Evolutionary conservation across 2,888 invertebrate genomes (phyloP).

Genomic region (Erynnis tages): DNA sequence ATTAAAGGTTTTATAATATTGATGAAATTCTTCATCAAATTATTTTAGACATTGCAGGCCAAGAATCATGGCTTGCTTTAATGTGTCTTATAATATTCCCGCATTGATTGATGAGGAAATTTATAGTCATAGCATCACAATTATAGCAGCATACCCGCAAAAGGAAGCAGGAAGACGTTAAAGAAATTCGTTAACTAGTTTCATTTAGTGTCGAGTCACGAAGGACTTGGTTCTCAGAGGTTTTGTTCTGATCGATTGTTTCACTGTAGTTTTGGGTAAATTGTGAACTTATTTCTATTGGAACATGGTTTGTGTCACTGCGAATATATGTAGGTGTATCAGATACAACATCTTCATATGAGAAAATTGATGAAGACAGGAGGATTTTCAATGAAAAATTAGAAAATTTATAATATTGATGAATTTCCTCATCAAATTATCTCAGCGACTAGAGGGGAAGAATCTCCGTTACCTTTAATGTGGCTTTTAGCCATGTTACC

Average conservation of each 20-base stretch:
- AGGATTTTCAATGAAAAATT: too few relatives aligned
- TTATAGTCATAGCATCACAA: slow-evolving; percentile 8
- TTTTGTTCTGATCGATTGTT: too few relatives aligned
- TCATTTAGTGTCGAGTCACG: slow-evolving; percentile 14
- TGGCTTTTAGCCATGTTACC: too few relatives aligned
- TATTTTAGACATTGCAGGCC: slow-evolving; percentile 5
- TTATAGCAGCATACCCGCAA: too few relatives aligned
- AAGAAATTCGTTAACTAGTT: slow-evolving; percentile 6
- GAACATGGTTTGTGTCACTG: too few relatives aligned
- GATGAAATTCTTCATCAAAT: slow-evolving; percentile 5
- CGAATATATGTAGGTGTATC: too few relatives aligned
- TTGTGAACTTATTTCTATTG: too few relatives aligned
- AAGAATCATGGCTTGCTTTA: background rate
- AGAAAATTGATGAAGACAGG: too few relatives aligned
- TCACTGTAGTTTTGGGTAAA: too few relatives aligned
- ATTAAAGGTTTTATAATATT: background rate
- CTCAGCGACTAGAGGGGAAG: background rate
- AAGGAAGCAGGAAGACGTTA: slow-evolving; percentile 14
- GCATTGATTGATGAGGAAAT: slow-evolving; percentile 12
- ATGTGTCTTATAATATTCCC: slow-evolving; percentile 15
- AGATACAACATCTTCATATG: too few relatives aligned
- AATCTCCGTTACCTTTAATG: slow-evolving; percentile 3
- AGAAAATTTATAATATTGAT: background rate
- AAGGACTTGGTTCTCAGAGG: too few relatives aligned
- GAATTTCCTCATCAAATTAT: slow-evolving; percentile 7